Conservation (phyloP, 2,888 invertebrate species). For the Callyntrura guangdongensis region DNA sequence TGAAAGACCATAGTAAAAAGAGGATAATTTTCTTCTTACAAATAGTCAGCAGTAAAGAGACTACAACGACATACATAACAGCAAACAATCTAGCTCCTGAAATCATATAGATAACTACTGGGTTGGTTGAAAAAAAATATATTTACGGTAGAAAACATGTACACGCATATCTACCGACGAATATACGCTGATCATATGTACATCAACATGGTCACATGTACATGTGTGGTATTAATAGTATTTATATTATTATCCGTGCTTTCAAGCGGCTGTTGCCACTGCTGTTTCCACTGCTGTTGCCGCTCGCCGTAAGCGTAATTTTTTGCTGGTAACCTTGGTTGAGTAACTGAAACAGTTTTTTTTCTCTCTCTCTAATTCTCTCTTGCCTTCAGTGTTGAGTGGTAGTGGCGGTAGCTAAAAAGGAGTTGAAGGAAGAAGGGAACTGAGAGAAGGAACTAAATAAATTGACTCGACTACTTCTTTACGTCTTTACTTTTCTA, state of each 20-base stretch:
- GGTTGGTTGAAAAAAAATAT: constrained; percentile 11
- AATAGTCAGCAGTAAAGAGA: too few relatives aligned
- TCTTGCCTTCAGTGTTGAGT: constrained; percentile 40
- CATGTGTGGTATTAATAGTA: background rate
- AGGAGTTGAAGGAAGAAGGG: background rate
- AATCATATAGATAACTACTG: background rate
- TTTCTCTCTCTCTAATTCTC: constrained; percentile 9
- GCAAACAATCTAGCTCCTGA: too few relatives aligned
- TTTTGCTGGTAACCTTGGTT: constrained; percentile 59
- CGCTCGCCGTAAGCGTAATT: constrained; percentile 10
- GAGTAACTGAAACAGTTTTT: constrained; percentile 47
- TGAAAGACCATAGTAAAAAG: too few relatives aligned
- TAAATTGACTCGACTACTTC: constrained; percentile 43
- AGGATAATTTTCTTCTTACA: too few relatives aligned
- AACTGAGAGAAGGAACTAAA: constrained; percentile 36
- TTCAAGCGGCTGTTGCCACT: background rate
- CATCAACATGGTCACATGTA: background rate
- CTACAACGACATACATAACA: too few relatives aligned
- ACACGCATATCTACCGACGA: background rate
- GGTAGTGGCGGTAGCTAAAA: background rate
- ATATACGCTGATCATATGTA: too few relatives aligned
- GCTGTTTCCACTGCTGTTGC: background rate
- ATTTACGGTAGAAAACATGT: background rate
- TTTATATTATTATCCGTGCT: too few relatives aligned
- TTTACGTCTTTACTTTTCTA: constrained; percentile 7